These are phyloP conservation scores for Triplophysa dalaica DNA, from an alignment of 2,113 vertebrate genomes.

Conservation along the genomic window DNA sequence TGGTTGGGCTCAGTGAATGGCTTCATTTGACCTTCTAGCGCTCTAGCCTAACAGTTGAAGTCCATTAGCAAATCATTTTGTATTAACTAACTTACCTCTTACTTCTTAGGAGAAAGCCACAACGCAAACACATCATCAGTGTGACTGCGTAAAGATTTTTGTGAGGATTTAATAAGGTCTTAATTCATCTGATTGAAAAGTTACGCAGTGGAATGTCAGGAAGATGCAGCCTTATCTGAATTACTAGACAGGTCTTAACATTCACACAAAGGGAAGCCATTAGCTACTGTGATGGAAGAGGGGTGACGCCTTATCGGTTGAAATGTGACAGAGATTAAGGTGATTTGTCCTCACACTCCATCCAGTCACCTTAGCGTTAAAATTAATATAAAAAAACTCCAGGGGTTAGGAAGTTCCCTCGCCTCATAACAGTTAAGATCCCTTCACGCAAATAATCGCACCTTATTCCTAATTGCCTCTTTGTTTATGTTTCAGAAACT, in stretches of 20 bases:
- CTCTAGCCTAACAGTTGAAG: constrained; percentile 14
- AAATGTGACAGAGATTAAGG: constrained; percentile 10
- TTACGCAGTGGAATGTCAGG: not conserved
- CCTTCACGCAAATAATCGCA: constrained; percentile 18
- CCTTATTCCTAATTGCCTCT: constrained; percentile 19
- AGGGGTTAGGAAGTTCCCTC: constrained; percentile 39
- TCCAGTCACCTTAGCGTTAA: constrained; percentile 1
- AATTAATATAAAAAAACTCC: constrained; percentile 35
- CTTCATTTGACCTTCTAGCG: not conserved
- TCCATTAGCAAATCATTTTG: not conserved
- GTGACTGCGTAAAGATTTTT: not conserved
- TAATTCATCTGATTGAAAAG: not conserved
- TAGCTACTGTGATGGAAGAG: not conserved
- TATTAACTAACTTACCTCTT: not conserved
- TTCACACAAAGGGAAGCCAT: constrained; percentile 32
- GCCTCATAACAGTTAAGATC: constrained; percentile 14
- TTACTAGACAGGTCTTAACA: not conserved
- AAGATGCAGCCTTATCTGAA: not conserved
- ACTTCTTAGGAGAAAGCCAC: not conserved
- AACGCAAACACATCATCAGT: not conserved
- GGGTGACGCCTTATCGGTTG: constrained; percentile 30
- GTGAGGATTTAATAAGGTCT: not conserved
- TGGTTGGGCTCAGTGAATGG: not conserved
- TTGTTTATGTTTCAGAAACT: constrained; percentile 10
- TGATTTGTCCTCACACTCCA: constrained; percentile 31